Conservation (phyloP, 2,888 invertebrate species). For the Brassicogethes aeneus region DNA sequence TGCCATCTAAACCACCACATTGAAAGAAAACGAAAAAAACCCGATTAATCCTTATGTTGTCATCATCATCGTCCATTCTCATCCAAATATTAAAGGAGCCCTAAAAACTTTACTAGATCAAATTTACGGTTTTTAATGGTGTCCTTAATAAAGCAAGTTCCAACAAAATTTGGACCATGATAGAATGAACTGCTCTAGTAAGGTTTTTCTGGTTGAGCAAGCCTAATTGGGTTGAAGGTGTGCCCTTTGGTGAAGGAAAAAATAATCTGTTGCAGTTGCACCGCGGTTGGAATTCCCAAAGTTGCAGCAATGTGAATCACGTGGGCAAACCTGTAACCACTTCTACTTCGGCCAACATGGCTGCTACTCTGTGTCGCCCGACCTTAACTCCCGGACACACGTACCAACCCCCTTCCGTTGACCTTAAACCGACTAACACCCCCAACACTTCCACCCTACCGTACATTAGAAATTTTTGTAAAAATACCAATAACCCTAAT, state of each 20-base stretch:
- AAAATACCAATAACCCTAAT: slow-evolving; percentile 33
- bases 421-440: slow-evolving; percentile 8
- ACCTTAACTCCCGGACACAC: slow-evolving; percentile 28
- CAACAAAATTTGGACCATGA: too few relatives aligned
- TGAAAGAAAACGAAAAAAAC: too few relatives aligned
- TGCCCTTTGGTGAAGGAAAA: slow-evolving; percentile 31
- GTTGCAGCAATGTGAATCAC: slow-evolving; percentile 42
- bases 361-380: slow-evolving; percentile 40
- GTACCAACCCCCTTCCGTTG: slow-evolving; percentile 33
- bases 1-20: not conserved
- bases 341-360: slow-evolving; percentile 39
- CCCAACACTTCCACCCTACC: slow-evolving; percentile 42
- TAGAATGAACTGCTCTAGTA: too few relatives aligned
- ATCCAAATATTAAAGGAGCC: too few relatives aligned
- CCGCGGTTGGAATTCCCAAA: slow-evolving; percentile 45
- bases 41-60: too few relatives aligned
- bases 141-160: too few relatives aligned
- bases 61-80: too few relatives aligned
- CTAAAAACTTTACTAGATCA: too few relatives aligned
- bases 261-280: slow-evolving; percentile 39
- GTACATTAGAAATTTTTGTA: slow-evolving; percentile 42
- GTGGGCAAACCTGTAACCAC: slow-evolving; percentile 39
- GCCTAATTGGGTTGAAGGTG: too few relatives aligned
- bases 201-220: too few relatives aligned
- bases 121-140: too few relatives aligned